Evolutionary conservation across 2,888 invertebrate genomes (phyloP), one percentile per base, ranked within the genome.

Genomic region (Cephonodes hylas): DNA sequence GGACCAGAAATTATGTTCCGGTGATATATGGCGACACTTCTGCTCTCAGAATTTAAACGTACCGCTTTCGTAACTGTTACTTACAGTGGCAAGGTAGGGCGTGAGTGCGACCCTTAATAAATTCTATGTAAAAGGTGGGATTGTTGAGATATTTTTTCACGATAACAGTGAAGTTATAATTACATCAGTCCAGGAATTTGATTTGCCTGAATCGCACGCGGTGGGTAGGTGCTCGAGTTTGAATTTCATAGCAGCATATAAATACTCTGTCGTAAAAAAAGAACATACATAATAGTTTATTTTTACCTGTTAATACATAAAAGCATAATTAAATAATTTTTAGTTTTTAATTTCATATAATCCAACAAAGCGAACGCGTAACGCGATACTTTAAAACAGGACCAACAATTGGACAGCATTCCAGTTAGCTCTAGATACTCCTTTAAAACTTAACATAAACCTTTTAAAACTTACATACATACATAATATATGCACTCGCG

Each of bases 21-120:
- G 79, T 89, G 88, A 91, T 89, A 89, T 91, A 91, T 83, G 76
- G 78, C 81, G 85, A 87, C 90, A 89, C 81, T 89, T 87, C 84
- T 79, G 76, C 79, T 78, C 81, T 74, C 76, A 74, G 89, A 91
- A 89, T 91, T 90, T 90, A 87, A 91, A 89, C 90, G 88, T 81
- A 69, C 80, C 84, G 80, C 80, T 88, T 85, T 86, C 83, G 79
- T 83, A 82, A 85, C 85, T 77, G 84, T 86, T 86, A 86, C 88
- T 88, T 84, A 86, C 84, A 81, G 83, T 69, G 70, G 66, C 68
- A 73, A 81, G 82, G 82, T 74, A 81, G 81, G 85, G 85, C 76
- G 80, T 72, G 80, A 81, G 76, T 81, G 76, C 81, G 86, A 88
- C 88, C 91, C 87, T 88, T 87, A 86, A 90, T 91, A 90, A 90